These are phyloP conservation scores for Sussaba pulchella DNA, from an alignment of 2,888 invertebrate species.

Conservation along the genomic window DNA sequence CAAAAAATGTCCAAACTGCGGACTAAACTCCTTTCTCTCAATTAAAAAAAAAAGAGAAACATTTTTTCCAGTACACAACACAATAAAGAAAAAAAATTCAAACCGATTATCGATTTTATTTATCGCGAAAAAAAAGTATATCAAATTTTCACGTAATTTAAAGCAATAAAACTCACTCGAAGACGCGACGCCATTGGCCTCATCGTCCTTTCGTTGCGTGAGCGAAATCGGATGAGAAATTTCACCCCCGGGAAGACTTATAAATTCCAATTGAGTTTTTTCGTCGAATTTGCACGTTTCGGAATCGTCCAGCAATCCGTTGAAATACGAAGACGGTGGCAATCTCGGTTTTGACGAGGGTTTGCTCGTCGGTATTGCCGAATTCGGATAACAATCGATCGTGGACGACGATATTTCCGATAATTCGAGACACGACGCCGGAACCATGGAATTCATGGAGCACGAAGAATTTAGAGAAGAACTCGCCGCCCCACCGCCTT, in stretches of 20 bases:
- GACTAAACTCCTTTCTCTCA: too few relatives aligned
- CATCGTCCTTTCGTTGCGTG: conserved; percentile 68
- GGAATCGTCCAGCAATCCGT: conserved; percentile 57
- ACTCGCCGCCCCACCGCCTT: conserved; percentile 67
- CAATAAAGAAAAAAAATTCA: too few relatives aligned
- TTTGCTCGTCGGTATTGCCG: conserved; percentile 4
- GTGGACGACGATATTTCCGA: conserved; percentile 73
- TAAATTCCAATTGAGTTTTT: conserved; percentile 74
- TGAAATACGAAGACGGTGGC: conserved; percentile 15
- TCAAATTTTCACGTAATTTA: too few relatives aligned
- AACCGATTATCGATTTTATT: too few relatives aligned
- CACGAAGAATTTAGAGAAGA: conserved; percentile 75
- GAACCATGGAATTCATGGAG: conserved; percentile 71
- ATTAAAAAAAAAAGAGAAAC: too few relatives aligned
- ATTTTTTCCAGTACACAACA: too few relatives aligned
- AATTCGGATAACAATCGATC: conserved; percentile 62
- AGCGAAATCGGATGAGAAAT: conserved; percentile 70
- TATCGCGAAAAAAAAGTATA: too few relatives aligned
- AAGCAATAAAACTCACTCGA: conserved; percentile 29
- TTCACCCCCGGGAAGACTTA: conserved; percentile 76
- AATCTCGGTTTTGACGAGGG: conserved; percentile 20
- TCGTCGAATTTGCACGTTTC: conserved; percentile 68
- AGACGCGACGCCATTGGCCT: conserved; percentile 43
- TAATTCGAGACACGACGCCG: conserved; percentile 70
- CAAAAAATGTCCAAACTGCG: too few relatives aligned